Evolutionary conservation across 1,140 invertebrate species (phyloP).

Genomic region (Trichoplusia ni): DNA sequence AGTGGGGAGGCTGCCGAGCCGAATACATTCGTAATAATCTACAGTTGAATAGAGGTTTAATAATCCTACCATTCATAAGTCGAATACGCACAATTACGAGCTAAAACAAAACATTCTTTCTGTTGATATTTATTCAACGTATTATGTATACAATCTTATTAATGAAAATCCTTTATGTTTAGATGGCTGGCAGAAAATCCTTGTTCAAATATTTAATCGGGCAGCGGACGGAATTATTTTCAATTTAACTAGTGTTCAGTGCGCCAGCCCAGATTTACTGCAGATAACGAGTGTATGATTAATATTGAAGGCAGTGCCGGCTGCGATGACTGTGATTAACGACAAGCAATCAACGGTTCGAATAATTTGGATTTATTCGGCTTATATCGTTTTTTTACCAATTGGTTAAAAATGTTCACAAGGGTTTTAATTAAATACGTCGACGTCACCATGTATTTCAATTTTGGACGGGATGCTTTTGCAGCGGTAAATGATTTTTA

Average conservation of each 20-base stretch:
- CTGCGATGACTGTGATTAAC: constrained; percentile 47
- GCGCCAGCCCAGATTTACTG: constrained; percentile 34
- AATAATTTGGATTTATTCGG: constrained; percentile 40
- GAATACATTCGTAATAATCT: constrained; percentile 21
- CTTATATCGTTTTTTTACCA: constrained; percentile 28
- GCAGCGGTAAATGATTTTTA: neutral
- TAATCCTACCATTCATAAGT: too few relatives aligned
- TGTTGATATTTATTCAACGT: neutral
- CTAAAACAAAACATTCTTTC: neutral
- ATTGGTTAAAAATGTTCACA: constrained; percentile 31
- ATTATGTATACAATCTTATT: constrained; percentile 12
- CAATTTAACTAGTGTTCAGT: constrained; percentile 42
- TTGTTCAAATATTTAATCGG: constrained; percentile 17
- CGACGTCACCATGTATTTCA: constrained; percentile 10
- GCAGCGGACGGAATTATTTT: constrained; percentile 38
- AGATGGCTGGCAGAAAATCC: constrained; percentile 12
- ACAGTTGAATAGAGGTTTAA: constrained; percentile 9
- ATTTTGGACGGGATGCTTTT: constrained; percentile 21
- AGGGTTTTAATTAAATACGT: constrained; percentile 35
- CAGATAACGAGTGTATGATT: constrained; percentile 55
- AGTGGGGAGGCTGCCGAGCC: constrained; percentile 21
- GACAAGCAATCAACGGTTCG: constrained; percentile 43
- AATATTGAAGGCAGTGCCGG: constrained; percentile 46
- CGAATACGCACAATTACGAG: too few relatives aligned
- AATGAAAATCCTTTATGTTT: constrained; percentile 12